Percentiles rank a stretch among this genome's conserved stretches.
phyloP scores from a whole-genome alignment of 2,797 vertebrate species.

The Phoxinus dragarum region DNA sequence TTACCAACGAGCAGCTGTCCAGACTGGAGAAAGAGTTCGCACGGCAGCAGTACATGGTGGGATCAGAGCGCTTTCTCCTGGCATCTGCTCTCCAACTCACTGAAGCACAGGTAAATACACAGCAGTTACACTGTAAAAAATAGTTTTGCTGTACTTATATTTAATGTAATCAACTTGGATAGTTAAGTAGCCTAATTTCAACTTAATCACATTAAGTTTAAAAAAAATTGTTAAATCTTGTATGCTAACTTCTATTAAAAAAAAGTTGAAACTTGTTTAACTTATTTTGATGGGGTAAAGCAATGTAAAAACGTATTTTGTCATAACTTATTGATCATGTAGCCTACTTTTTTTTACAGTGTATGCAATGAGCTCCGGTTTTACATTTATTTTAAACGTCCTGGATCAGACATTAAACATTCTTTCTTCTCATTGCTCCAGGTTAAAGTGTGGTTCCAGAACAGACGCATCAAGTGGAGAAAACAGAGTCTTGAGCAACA shows the following conservation, averaged over 20 bases:
- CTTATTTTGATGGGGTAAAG: too few species aligned
- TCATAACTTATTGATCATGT: too few species aligned
- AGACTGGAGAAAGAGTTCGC: constrained; percentile 86
- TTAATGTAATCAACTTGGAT: too few species aligned
- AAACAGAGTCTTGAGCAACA: constrained; percentile 89
- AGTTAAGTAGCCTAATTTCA: too few species aligned
- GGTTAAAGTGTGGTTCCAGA: constrained; percentile 90
- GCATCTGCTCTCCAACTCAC: constrained; percentile 82
- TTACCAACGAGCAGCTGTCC: constrained; percentile 86
- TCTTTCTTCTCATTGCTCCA: constrained; percentile 52
- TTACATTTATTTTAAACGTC: neutral
- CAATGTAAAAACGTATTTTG: too few species aligned
- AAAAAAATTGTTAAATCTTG: too few species aligned
- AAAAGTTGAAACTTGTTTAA: too few species aligned
- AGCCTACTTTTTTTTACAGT: too few species aligned
- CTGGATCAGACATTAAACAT: neutral
- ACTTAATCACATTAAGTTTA: too few species aligned
- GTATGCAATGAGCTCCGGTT: neutral
- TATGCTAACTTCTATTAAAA: too few species aligned
- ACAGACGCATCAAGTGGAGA: constrained; percentile 87
- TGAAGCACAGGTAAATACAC: constrained; percentile 80
- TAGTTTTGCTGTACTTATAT: too few species aligned
- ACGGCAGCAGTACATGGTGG: constrained; percentile 87
- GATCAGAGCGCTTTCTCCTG: constrained; percentile 83
- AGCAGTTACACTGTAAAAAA: neutral